Base-by-base conservation (phyloP, 1,140 invertebrate genomes). In the Kradibia gibbosae region DNA sequence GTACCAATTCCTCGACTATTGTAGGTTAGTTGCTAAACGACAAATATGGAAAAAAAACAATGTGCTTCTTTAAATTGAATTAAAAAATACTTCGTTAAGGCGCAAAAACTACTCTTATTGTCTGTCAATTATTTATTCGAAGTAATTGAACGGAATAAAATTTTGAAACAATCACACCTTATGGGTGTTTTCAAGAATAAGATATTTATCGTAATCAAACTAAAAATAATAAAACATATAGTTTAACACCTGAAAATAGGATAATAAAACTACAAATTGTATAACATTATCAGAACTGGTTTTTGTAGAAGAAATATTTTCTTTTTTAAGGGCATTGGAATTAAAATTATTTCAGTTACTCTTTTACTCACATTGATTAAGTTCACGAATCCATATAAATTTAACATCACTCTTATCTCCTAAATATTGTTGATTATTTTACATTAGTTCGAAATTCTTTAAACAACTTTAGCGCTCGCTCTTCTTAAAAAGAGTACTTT, bases 301-400 rank as follows among this genome's bases (percentile, higher is more conserved):
- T 73, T 53, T 53, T 17, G 20, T 15, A 31, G 10, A 22, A 53
- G 50, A 48, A 73, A 28, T 48, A 50, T 73, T n/a, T 25, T 25
- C 71, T 50, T 34, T 45, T 73, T 48, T 50, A 73, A 65, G 45
- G 71, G 42, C 45, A 73, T 50, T 48, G 28, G 28, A 73, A 11
- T 73, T 25, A 25, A 71, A 71, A 71, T 42, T 25, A 22, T 71
- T 36, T 71, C 67, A 42, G 67, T n/a, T 17, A 36, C 39, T 71
- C 34, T 71, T 71, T 73, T 25, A 28, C 8, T 3, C 45, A 48
- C 28, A 22, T 7, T 11, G 45, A 73, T 25, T 28, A 73, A 53
- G 45, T 34, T 65, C 28, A 73, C 45, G 42, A 53, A 73, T 73
- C 45, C n/a, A 31, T 5, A 53, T 13, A 53, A 57, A 57, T 2